Evolutionary conservation across 2,797 vertebrate genomes (phyloP).

Genomic region (Limnodromus scolopaceus): DNA sequence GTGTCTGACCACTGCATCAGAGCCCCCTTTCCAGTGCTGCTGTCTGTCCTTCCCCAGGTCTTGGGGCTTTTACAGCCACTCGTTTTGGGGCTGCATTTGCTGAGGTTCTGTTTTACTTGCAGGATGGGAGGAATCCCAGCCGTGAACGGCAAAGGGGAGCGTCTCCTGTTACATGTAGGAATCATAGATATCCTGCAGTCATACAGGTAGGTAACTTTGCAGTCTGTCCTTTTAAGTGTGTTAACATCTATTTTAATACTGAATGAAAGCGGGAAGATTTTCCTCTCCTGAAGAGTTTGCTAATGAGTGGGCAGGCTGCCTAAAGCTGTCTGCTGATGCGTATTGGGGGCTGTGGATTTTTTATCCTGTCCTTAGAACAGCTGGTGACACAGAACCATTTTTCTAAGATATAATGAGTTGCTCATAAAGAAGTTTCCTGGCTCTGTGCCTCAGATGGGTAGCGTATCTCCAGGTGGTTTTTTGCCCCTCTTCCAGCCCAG

Average conservation of each 20-base stretch:
- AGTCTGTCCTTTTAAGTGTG: neutral
- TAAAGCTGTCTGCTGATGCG: rapidly evolving
- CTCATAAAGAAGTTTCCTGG: neutral
- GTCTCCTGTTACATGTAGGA: conserved; percentile 93
- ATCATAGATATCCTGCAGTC: conserved; percentile 98
- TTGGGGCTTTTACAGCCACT: neutral
- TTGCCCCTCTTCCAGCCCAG: neutral
- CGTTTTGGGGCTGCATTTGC: neutral
- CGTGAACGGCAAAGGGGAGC: conserved; percentile 92
- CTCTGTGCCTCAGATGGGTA: neutral
- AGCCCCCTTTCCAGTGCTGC: neutral
- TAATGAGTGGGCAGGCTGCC: neutral
- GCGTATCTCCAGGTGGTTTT: neutral
- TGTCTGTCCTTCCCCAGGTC: neutral
- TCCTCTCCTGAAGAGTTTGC: neutral
- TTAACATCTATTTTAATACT: neutral
- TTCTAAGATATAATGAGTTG: neutral
- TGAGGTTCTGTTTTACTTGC: neutral
- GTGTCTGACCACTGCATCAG: neutral
- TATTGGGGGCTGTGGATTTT: neutral
- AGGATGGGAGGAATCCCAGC: conserved; percentile 99
- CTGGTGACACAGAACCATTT: neutral
- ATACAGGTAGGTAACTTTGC: conserved; percentile 84
- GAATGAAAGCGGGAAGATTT: neutral
- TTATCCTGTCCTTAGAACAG: neutral